phyloP scores from a whole-genome alignment of 2,888 invertebrate genomes.

The Stictocephala bisonia region DNA sequence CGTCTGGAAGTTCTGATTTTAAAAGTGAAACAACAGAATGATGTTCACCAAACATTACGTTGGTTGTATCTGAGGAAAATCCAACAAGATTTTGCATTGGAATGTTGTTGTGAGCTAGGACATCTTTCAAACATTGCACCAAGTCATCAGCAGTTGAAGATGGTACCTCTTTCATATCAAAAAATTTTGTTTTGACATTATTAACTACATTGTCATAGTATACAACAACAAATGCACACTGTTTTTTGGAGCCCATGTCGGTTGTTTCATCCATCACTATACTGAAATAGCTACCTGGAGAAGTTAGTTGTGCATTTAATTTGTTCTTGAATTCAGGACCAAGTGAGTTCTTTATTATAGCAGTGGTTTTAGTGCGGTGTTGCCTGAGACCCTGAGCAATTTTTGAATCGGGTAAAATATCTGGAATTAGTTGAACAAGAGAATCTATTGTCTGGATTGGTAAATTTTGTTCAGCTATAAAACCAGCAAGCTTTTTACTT shows the following conservation, averaged over 20 bases:
- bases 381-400: too few relatives aligned
- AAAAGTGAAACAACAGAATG: constrained; percentile 15
- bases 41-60: constrained; percentile 37
- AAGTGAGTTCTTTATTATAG: too few relatives aligned
- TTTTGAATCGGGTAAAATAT: too few relatives aligned
- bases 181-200: neutral
- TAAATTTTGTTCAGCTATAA: constrained; percentile 12
- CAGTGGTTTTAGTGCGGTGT: too few relatives aligned
- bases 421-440: too few relatives aligned
- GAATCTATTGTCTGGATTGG: neutral
- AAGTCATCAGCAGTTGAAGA: constrained; percentile 23
- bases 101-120: neutral
- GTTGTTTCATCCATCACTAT: constrained; percentile 31
- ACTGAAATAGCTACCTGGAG: neutral
- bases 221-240: constrained; percentile 32
- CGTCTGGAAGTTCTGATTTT: constrained; percentile 4
- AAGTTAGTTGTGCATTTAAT: too few relatives aligned
- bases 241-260: neutral
- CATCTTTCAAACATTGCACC: neutral
- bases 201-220: constrained; percentile 17
- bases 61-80: constrained; percentile 30
- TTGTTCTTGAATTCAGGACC: too few relatives aligned
- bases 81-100: constrained; percentile 17
- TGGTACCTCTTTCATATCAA: constrained; percentile 10
- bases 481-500: constrained; percentile 32